phyloP scores from a whole-genome alignment of 2,113 vertebrate genomes.

The Rhinolophus ferrumequinum region DNA sequence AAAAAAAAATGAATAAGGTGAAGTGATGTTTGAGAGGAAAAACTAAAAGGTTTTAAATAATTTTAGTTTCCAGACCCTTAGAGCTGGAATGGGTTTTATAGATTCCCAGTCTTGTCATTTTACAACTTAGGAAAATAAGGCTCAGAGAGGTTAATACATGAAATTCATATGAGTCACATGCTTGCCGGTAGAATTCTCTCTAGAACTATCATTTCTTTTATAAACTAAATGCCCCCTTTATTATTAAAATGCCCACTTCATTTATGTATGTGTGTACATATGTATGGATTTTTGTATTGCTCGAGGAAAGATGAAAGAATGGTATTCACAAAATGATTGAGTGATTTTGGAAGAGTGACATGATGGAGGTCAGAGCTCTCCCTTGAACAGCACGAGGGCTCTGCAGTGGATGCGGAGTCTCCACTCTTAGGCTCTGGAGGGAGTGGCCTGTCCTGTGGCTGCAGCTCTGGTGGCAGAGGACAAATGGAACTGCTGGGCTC shows the following conservation, averaged over 20 bases:
- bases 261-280: background rate
- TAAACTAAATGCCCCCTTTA: background rate
- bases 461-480: background rate
- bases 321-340: background rate
- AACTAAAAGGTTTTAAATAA: background rate
- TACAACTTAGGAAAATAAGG: background rate
- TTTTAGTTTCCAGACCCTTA: background rate
- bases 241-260: background rate
- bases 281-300: background rate
- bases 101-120: background rate
- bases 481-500: background rate
- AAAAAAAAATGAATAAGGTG: conserved; percentile 3
- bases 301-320: background rate
- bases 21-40: background rate
- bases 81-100: background rate
- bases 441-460: background rate
- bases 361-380: background rate
- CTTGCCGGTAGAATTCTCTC: background rate
- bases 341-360: background rate
- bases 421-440: background rate
- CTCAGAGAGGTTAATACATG: background rate
- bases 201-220: background rate
- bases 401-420: background rate
- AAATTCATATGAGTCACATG: background rate
- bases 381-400: background rate